Percentiles rank a stretch among this genome's conserved stretches.
Conservation (phyloP, 2,888 invertebrate species). For the Lamellibrachia columna region DNA sequence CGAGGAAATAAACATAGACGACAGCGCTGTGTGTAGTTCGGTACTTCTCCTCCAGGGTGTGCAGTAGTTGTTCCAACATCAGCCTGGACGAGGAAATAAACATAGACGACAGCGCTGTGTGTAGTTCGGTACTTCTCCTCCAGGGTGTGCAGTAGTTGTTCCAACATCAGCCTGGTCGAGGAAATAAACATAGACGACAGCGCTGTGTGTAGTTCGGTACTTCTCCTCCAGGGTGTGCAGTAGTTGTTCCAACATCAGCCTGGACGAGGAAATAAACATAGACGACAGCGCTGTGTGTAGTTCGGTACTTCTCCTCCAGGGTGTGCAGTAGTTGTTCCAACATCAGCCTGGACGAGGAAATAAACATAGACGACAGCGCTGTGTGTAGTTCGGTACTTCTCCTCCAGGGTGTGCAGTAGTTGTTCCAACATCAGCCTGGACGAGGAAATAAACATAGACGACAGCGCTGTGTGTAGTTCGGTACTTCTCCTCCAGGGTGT, state of each 20-base stretch:
- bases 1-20: conserved; percentile 42
- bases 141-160: conserved; percentile 41
- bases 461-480: conserved; percentile 43
- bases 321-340: conserved; percentile 42
- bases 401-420: conserved; percentile 44
- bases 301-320: conserved; percentile 43
- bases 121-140: conserved; percentile 42
- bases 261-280: conserved; percentile 40
- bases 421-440: conserved; percentile 43
- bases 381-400: conserved; percentile 41
- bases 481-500: conserved; percentile 44
- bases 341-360: conserved; percentile 40
- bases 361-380: conserved; percentile 47
- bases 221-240: conserved; percentile 43
- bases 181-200: conserved; percentile 47
- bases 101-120: conserved; percentile 46
- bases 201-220: conserved; percentile 43
- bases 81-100: conserved; percentile 38
- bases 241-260: conserved; percentile 43
- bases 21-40: conserved; percentile 43
- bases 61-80: conserved; percentile 43
- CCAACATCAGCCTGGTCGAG: conserved; percentile 41
- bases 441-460: conserved; percentile 42
- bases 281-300: conserved; percentile 45
- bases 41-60: conserved; percentile 44